A percentile compares a stretch with the other conserved stretches of the same genome.
These are phyloP conservation scores for Leguminivora glycinivorella DNA, from an alignment of 1,140 invertebrate species.

Conservation along the genomic window DNA sequence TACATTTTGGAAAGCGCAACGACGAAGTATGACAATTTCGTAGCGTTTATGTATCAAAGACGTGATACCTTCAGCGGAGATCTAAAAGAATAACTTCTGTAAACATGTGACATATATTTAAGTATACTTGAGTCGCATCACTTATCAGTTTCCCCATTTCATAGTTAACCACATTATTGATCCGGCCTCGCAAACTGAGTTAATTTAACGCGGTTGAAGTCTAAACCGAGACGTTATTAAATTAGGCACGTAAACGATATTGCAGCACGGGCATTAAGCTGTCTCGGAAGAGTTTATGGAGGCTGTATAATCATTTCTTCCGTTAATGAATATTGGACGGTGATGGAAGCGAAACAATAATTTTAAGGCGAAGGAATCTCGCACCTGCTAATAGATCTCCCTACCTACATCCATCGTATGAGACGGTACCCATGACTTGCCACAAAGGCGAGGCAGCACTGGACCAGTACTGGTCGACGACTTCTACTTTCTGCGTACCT, in stretches of 20 bases:
- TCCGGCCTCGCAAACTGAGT: slow-evolving; percentile 9
- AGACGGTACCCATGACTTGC: too few relatives aligned
- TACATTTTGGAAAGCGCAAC: too few relatives aligned
- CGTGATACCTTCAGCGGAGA: background rate
- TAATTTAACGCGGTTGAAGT: slow-evolving; percentile 7
- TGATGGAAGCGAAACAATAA: slow-evolving; percentile 1
- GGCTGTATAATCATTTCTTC: background rate
- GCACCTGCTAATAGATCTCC: background rate
- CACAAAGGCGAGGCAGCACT: too few relatives aligned
- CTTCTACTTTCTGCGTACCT: too few relatives aligned
- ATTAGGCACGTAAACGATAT: slow-evolving; percentile 20
- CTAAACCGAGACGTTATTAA: slow-evolving; percentile 25
- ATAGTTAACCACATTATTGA: slow-evolving; percentile 23
- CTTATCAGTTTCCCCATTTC: slow-evolving; percentile 8
- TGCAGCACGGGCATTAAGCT: slow-evolving; percentile 14
- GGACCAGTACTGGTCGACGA: too few relatives aligned
- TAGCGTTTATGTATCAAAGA: background rate
- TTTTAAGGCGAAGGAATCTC: background rate
- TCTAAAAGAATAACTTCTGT: background rate
- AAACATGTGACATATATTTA: background rate
- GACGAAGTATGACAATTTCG: background rate
- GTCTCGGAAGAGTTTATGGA: slow-evolving; percentile 10
- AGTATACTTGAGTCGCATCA: background rate
- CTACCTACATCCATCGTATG: too few relatives aligned
- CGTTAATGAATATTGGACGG: slow-evolving; percentile 8